These are phyloP conservation scores for Chiloscyllium punctatum DNA, from an alignment of 2,797 vertebrate genomes.

Conservation along the genomic window DNA sequence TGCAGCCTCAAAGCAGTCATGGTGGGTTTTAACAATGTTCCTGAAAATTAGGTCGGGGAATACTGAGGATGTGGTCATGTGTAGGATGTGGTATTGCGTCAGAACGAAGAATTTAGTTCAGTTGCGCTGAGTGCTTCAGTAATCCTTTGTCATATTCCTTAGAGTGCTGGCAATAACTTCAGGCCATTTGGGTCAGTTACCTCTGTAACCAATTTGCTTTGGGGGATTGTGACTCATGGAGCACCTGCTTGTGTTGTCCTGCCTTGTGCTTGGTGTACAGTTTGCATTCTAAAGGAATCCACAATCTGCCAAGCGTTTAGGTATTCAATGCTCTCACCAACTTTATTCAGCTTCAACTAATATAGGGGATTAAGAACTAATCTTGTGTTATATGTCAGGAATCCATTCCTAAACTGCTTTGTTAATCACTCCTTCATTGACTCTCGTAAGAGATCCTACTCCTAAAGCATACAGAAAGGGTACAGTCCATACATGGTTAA, in stretches of 20 bases:
- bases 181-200: not conserved
- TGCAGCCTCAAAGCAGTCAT: not conserved
- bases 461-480: not conserved
- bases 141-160: not conserved
- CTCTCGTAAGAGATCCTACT: not conserved
- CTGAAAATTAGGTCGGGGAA: not conserved
- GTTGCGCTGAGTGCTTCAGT: not conserved
- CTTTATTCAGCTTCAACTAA: not conserved
- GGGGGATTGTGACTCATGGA: not conserved
- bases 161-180: not conserved
- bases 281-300: not conserved
- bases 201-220: not conserved
- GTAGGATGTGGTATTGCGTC: not conserved
- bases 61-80: not conserved
- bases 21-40: not conserved
- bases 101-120: not conserved
- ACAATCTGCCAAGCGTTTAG: not conserved
- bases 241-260: not conserved
- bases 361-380: not conserved
- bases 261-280: not conserved
- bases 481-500: slow-evolving; percentile 57
- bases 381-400: not conserved
- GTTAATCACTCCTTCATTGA: not conserved
- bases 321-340: not conserved
- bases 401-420: not conserved